A percentile compares a stretch with the other conserved stretches of the same genome.
phyloP scores from a whole-genome alignment of 2,797 vertebrate species.

The Dendrocincla fuliginosa region DNA sequence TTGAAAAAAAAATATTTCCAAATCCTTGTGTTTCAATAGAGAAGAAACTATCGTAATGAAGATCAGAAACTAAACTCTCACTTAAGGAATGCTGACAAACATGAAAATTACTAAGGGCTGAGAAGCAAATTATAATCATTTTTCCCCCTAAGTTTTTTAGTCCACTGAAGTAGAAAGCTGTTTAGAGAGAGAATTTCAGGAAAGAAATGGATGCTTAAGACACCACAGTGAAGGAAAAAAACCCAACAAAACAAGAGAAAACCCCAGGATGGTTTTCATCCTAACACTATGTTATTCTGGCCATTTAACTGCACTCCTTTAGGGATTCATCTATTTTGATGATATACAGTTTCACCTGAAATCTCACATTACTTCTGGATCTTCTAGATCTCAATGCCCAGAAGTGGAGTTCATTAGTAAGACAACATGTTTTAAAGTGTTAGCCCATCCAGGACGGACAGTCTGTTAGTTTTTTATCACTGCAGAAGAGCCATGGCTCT shows the following conservation, averaged over 20 bases:
- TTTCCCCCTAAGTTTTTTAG: background rate
- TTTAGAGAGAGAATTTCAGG: background rate
- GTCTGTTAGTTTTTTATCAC: background rate
- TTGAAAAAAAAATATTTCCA: background rate
- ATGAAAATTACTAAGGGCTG: background rate
- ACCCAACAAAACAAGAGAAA: background rate
- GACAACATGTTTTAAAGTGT: background rate
- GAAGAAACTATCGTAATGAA: background rate
- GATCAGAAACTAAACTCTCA: background rate
- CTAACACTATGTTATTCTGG: background rate
- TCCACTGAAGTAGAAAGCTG: background rate
- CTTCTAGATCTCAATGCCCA: background rate
- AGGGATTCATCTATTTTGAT: background rate
- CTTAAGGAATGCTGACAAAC: background rate
- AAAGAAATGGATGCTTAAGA: background rate
- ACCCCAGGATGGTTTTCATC: background rate
- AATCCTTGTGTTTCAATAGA: background rate
- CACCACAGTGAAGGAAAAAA: background rate
- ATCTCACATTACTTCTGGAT: background rate
- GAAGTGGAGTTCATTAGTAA: background rate
- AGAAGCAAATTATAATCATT: background rate
- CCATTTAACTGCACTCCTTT: background rate
- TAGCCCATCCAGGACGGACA: fast-evolving
- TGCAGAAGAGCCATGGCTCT: background rate
- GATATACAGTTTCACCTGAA: background rate